Percentiles rank a stretch among this genome's conserved stretches.
Evolutionary conservation across 2,797 vertebrate genomes (phyloP).

Genomic region (Microhierax caerulescens): DNA sequence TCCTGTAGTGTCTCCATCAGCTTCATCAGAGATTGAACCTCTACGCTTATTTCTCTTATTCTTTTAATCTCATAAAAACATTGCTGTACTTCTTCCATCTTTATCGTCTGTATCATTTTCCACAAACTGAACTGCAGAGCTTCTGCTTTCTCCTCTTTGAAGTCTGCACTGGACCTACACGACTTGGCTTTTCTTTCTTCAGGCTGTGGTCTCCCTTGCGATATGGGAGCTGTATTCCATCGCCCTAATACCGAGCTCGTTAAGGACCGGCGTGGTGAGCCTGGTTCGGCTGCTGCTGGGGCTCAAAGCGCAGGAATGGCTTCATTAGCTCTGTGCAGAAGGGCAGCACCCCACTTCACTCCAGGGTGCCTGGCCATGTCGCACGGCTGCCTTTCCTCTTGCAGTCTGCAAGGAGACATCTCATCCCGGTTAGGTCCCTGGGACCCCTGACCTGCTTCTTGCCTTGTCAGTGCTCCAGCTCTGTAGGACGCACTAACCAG

Average conservation of each 20-base stretch:
- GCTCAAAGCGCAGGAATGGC: not conserved
- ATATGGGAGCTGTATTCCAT: not conserved
- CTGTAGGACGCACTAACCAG: not conserved
- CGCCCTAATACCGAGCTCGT: not conserved
- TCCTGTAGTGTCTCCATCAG: not conserved
- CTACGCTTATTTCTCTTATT: not conserved
- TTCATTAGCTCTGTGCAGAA: rapidly evolving
- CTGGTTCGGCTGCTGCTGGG: rapidly evolving
- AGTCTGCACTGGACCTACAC: not conserved
- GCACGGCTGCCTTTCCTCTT: not conserved
- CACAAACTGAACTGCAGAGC: not conserved
- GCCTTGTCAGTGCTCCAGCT: not conserved
- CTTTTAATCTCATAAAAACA: not conserved
- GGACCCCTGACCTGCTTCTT: rapidly evolving
- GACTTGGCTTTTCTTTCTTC: not conserved
- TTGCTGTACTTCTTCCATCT: not conserved
- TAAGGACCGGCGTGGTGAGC: not conserved
- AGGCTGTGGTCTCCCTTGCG: not conserved
- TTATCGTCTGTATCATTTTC: not conserved
- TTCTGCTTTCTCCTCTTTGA: not conserved
- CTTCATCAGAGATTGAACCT: not conserved
- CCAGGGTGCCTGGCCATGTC: rapidly evolving
- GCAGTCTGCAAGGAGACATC: not conserved
- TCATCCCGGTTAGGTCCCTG: not conserved
- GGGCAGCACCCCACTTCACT: not conserved